phyloP scores from a whole-genome alignment of 2,113 vertebrate species.

The Gulo gulo region DNA sequence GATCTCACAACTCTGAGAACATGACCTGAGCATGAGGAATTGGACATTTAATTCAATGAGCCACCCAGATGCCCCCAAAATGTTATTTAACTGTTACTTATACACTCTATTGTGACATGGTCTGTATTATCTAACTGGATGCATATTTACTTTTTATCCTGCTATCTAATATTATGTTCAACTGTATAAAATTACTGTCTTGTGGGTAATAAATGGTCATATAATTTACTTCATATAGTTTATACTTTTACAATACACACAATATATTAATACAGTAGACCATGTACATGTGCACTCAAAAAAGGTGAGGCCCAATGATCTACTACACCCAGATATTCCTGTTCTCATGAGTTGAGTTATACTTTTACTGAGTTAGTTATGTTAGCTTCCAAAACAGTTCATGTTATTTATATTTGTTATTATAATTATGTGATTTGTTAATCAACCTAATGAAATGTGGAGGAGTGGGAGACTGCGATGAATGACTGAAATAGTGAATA shows the following conservation, averaged over 20 bases:
- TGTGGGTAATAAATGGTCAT: background rate
- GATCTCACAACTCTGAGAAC: background rate
- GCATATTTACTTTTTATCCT: background rate
- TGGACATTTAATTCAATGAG: background rate
- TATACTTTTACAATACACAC: background rate
- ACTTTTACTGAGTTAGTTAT: background rate
- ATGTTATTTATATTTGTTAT: background rate
- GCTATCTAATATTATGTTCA: background rate
- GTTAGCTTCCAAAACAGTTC: background rate
- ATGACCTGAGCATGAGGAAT: background rate
- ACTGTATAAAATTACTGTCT: background rate
- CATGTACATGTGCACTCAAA: background rate
- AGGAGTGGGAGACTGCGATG: background rate
- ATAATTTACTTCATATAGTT: background rate
- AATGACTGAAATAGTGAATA: constrained; percentile 18
- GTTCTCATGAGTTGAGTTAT: background rate
- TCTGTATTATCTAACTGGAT: background rate
- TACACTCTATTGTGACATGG: background rate
- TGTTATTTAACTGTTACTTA: background rate
- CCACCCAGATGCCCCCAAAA: background rate
- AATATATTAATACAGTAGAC: background rate
- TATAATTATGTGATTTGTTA: background rate
- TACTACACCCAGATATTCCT: background rate
- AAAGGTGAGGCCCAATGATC: background rate
- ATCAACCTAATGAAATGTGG: background rate